Conservation (phyloP, 2,113 vertebrate genomes). For the Synchiropus splendidus region DNA sequence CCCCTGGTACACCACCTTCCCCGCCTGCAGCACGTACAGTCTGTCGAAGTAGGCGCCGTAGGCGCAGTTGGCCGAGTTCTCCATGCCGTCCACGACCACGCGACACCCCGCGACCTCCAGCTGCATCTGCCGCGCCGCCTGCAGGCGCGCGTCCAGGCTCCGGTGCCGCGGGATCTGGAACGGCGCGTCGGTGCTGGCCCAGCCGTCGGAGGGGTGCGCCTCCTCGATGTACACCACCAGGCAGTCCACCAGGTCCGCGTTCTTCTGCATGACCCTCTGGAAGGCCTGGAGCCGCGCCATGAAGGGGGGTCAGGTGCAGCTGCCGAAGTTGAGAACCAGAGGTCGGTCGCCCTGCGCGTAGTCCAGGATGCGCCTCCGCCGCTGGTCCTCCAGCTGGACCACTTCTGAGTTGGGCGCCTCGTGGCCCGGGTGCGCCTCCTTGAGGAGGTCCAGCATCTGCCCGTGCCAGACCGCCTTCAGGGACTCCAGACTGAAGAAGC, state of each 20-base stretch:
- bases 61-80: slow-evolving; percentile 86
- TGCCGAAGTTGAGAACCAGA: slow-evolving; percentile 93
- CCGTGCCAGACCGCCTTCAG: slow-evolving; percentile 93
- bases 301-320: slow-evolving; percentile 98
- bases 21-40: slow-evolving; percentile 85
- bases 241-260: slow-evolving; percentile 85
- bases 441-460: slow-evolving; percentile 91
- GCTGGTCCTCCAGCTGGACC: slow-evolving; percentile 74
- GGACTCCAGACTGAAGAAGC: slow-evolving; percentile 87
- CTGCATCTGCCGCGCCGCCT: slow-evolving; percentile 81
- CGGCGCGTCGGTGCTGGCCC: slow-evolving; percentile 89
- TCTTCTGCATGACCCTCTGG: slow-evolving; percentile 78
- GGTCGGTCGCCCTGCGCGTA: slow-evolving; percentile 78
- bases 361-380: slow-evolving; percentile 76
- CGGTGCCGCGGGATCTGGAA: slow-evolving; percentile 88
- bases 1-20: slow-evolving; percentile 86
- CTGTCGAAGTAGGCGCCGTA: slow-evolving; percentile 96
- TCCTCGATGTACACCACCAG: slow-evolving; percentile 95
- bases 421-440: slow-evolving; percentile 81
- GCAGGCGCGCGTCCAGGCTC: slow-evolving; percentile 84
- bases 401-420: slow-evolving; percentile 88
- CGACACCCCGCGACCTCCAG: slow-evolving; percentile 78
- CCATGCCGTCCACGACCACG: slow-evolving; percentile 90
- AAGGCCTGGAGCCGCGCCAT: slow-evolving; percentile 94
- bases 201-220: slow-evolving; percentile 93